Evolutionary conservation across 2,113 vertebrate species (phyloP).

Genomic region (Indicator maculatus): DNA sequence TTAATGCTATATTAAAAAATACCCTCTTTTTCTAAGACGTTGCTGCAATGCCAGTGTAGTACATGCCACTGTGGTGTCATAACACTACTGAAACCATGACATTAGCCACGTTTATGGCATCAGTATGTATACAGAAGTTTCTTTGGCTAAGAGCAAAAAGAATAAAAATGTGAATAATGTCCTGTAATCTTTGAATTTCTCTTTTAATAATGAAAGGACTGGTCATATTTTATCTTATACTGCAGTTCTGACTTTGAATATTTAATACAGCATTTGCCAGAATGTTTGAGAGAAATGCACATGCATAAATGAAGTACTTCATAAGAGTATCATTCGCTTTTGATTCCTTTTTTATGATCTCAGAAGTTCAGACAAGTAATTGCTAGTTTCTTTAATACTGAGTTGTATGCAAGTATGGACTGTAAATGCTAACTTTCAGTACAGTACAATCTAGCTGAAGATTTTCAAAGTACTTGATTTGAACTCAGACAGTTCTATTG

Average conservation of each 20-base stretch:
- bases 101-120: not conserved
- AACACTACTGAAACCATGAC: not conserved
- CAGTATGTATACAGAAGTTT: not conserved
- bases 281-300: slow-evolving; percentile 19
- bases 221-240: slow-evolving; percentile 13
- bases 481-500: not conserved
- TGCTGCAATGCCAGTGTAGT: not conserved
- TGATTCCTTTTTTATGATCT: not conserved
- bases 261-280: slow-evolving; percentile 23
- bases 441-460: not conserved
- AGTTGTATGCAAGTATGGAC: not conserved
- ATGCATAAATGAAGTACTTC: slow-evolving; percentile 17
- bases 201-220: slow-evolving; percentile 14
- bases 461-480: not conserved
- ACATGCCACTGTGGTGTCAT: not conserved
- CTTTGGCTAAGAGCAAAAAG: not conserved
- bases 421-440: not conserved
- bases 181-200: slow-evolving; percentile 1
- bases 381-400: not conserved
- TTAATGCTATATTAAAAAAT: not conserved
- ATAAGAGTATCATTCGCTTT: not conserved
- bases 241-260: not conserved
- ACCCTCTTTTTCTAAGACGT: not conserved
- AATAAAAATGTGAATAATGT: not conserved
- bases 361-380: not conserved